Conservation (phyloP, 2,113 vertebrate species). For the Tympanuchus pallidicinctus region DNA sequence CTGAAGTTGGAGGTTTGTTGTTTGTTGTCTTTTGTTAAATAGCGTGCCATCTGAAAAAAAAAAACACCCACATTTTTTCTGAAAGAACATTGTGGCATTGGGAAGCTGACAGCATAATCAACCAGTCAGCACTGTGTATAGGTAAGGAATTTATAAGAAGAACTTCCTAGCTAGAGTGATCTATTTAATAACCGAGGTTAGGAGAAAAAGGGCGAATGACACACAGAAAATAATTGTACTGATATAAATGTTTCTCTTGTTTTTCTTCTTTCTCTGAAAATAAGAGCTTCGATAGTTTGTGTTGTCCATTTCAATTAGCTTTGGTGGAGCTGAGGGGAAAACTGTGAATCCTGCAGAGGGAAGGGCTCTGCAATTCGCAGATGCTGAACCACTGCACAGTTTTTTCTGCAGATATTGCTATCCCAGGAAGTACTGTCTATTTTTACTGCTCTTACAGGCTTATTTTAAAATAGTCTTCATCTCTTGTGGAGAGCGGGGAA, state of each 20-base stretch:
- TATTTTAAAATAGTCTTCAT: not conserved
- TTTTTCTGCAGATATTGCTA: not conserved
- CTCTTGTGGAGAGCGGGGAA: not conserved
- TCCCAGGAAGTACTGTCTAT: not conserved
- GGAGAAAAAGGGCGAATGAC: not conserved
- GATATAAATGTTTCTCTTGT: not conserved
- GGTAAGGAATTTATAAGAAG: constrained; percentile 33
- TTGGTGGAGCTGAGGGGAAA: not conserved
- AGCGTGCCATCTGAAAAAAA: constrained; percentile 32
- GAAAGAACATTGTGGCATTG: not conserved
- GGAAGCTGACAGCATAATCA: constrained; percentile 48
- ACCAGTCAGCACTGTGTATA: not conserved
- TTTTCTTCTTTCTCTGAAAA: constrained; percentile 31
- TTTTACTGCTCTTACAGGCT: not conserved
- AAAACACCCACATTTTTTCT: not conserved
- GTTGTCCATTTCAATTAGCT: not conserved
- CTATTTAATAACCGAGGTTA: not conserved
- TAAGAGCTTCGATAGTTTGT: not conserved
- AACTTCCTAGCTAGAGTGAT: not conserved
- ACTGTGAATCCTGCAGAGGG: not conserved
- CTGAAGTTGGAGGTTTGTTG: constrained; percentile 36
- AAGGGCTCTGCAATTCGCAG: not conserved
- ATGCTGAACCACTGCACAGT: not conserved
- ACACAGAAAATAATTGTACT: not conserved
- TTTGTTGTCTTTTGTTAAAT: constrained; percentile 43